Evolutionary conservation across 2,888 invertebrate genomes (phyloP).

Genomic region (Brachylomia viminalis): DNA sequence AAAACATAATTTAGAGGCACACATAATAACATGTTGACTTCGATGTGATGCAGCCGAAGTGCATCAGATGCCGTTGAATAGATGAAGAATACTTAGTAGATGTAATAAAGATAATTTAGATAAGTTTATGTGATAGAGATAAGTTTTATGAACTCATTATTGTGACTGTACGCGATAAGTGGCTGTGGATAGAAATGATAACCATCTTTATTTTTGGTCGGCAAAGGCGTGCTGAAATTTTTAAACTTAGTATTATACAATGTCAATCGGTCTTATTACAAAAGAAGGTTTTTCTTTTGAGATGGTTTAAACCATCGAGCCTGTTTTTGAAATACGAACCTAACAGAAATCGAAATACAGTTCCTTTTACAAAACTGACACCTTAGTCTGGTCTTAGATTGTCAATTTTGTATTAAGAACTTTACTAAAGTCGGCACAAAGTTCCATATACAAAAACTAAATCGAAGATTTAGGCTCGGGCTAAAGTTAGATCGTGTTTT

Average conservation of each 20-base stretch:
- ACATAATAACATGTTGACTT: conserved; percentile 75
- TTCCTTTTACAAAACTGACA: too few species aligned
- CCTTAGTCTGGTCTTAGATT: too few species aligned
- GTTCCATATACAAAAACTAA: too few species aligned
- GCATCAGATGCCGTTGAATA: conserved; percentile 18
- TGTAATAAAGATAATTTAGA: conserved; percentile 49
- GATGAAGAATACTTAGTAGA: conserved; percentile 29
- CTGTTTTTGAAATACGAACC: too few species aligned
- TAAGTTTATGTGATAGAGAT: conserved; percentile 44
- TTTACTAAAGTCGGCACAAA: too few species aligned
- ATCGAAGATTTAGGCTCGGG: too few species aligned
- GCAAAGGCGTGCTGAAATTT: not conserved
- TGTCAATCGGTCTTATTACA: too few species aligned
- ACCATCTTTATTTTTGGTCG: conserved; percentile 6
- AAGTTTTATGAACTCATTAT: conserved; percentile 56
- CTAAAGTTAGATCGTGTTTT: too few species aligned
- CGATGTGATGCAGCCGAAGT: conserved; percentile 50
- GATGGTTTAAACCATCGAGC: too few species aligned
- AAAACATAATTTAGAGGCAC: conserved; percentile 76
- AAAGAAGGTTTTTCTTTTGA: too few species aligned
- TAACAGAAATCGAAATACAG: too few species aligned
- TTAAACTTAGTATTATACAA: conserved; percentile 24
- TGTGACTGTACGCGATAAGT: conserved; percentile 33
- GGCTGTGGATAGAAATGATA: conserved; percentile 15
- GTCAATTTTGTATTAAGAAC: too few species aligned